Evolutionary conservation across 37 sponge, comb jelly and placozoan species (phyloP).

Genomic region (Chondrosia reniformis): DNA sequence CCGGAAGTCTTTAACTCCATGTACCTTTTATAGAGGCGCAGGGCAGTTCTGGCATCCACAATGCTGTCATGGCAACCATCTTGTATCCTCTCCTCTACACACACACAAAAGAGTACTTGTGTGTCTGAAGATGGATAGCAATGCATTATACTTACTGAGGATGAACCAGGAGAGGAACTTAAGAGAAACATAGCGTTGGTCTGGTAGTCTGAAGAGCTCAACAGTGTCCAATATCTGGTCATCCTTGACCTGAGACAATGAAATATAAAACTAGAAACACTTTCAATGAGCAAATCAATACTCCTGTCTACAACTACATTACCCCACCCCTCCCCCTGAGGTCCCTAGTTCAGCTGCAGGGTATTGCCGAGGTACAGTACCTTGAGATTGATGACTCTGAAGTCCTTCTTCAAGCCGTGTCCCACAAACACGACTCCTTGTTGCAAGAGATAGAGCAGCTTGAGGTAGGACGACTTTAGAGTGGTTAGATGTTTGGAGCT

Average conservation of each 20-base stretch:
- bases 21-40: constrained; percentile 63
- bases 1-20: constrained; percentile 31
- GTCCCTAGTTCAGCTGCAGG: too few relatives aligned
- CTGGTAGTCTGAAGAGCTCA: constrained; percentile 71
- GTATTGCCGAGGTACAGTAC: too few relatives aligned
- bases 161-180: constrained; percentile 86
- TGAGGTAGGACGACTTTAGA: constrained; percentile 74
- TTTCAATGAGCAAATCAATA: too few relatives aligned
- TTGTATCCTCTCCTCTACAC: constrained; percentile 50
- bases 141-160: constrained; percentile 24
- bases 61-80: constrained; percentile 66
- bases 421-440: constrained; percentile 78
- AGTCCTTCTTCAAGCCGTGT: constrained; percentile 82
- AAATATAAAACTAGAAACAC: too few relatives aligned
- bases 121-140: not conserved
- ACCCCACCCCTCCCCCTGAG: too few relatives aligned
- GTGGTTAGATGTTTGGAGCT: constrained; percentile 83
- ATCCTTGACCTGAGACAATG: constrained; percentile 40
- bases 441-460: constrained; percentile 68
- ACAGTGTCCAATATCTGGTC: constrained; percentile 76
- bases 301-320: too few relatives aligned
- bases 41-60: constrained; percentile 79
- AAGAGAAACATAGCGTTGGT: constrained; percentile 72
- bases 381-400: constrained; percentile 76
- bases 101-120: not conserved